Base-by-base conservation (phyloP, 2,113 vertebrate genomes). In the Coracopsis vasa region DNA sequence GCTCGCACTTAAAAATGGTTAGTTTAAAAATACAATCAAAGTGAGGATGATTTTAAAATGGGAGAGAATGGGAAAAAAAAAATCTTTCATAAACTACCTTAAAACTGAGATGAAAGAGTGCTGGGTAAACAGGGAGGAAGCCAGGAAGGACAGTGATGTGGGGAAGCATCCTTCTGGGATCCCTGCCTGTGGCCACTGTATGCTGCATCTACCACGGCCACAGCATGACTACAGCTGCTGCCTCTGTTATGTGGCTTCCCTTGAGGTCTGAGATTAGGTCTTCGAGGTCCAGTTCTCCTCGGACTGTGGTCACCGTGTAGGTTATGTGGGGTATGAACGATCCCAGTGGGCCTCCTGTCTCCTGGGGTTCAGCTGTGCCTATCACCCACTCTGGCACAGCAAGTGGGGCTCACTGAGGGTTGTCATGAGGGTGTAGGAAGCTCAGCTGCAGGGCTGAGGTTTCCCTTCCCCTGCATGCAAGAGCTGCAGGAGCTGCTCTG, bases 121-220 rank as follows among this genome's bases (percentile, higher is more conserved):
- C 4, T 41, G 5, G 20, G 18, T 35, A 28, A n/a, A 35, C 0
- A 0, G 7, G n/a, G 33, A 54, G 29, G 29, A 81, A 78, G 20
- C 25, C 3, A 11, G 24, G 51, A 61, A 35, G 20, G 6, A 75
- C 8, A 4, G 4, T 10, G 27, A 17, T 41, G 50, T 2, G 31
- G 21, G 13, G 47, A 73, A 39, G 19, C 1, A 19, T 58, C 48
- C 24, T 53, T 47, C n/a, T 42, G 25, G 16, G 28, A 28, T 15
- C 45, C 3, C 13, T 33, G 23, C 37, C 65, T 6, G 62, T 1
- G 13, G 47, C 44, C 7, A 1, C 50, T 53, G 35, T 11, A 7
- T 0, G 0, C 21, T 20, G 3, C 24, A 21, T 27, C n/a, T 41
- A 1, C 41, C 13, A 1, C 5, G 23, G 31, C 25, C 35, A 21